A percentile compares a stretch with the other conserved stretches of the same genome.
Evolutionary conservation across 2,888 invertebrate genomes (phyloP).

Genomic region (Drosophila anomelani): DNA sequence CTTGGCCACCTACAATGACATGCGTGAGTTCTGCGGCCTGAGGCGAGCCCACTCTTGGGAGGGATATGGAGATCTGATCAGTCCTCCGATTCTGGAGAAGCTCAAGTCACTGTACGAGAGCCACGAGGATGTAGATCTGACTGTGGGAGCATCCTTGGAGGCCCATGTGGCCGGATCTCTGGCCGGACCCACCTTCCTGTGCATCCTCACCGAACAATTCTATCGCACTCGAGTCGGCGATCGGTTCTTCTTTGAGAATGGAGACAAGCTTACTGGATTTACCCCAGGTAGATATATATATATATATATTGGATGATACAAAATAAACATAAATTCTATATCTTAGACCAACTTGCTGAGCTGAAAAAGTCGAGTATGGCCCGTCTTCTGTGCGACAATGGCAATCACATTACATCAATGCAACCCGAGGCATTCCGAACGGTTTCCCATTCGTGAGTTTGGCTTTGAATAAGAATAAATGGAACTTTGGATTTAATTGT

Average conservation of each 20-base stretch:
- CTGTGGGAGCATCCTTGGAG: constrained; percentile 93
- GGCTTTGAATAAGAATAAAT: neutral
- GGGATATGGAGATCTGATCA: constrained; percentile 89
- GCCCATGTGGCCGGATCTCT: constrained; percentile 90
- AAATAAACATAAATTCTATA: neutral
- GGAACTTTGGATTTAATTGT: neutral
- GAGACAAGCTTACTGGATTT: constrained; percentile 87
- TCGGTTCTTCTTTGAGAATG: constrained; percentile 93
- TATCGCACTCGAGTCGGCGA: constrained; percentile 93
- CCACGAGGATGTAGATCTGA: constrained; percentile 93
- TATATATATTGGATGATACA: no score
- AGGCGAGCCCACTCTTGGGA: constrained; percentile 88
- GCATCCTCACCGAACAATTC: constrained; percentile 95
- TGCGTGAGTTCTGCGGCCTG: constrained; percentile 91
- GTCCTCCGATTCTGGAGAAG: constrained; percentile 87
- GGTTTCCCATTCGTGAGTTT: constrained; percentile 87
- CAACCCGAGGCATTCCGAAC: constrained; percentile 89
- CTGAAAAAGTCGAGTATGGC: constrained; percentile 92
- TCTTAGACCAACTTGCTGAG: constrained; percentile 89
- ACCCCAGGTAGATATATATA: constrained; percentile 85
- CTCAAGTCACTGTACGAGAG: constrained; percentile 88
- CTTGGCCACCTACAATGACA: constrained; percentile 91
- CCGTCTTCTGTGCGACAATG: constrained; percentile 92
- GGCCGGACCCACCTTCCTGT: constrained; percentile 94
- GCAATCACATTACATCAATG: constrained; percentile 88